Conservation (phyloP, 64 coral and sea anemone species). For the Platygyra sinensis region DNA sequence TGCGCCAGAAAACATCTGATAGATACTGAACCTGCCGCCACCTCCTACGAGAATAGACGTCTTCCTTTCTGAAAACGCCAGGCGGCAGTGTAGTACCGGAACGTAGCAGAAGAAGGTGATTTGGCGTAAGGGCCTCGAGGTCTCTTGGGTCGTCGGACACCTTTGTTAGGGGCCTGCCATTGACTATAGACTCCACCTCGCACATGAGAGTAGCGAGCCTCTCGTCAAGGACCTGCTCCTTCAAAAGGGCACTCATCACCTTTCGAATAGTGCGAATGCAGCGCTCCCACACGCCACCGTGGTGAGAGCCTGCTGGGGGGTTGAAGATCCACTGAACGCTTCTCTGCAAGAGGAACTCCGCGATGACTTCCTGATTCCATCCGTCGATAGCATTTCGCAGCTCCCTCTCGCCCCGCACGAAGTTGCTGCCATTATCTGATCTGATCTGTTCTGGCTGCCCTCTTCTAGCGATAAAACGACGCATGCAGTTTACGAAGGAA, state of each 20-base stretch:
- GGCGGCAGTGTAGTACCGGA: background rate
- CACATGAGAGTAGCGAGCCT: background rate
- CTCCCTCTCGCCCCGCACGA: background rate
- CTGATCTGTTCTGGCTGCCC: slow-evolving; percentile 25
- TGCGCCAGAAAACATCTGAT: slow-evolving; percentile 12
- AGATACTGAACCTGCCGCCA: slow-evolving; percentile 31
- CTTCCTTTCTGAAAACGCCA: slow-evolving; percentile 3
- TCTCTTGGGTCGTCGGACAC: slow-evolving; percentile 35
- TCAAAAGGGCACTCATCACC: background rate
- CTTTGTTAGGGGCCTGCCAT: slow-evolving; percentile 33
- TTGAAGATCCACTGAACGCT: slow-evolving; percentile 44
- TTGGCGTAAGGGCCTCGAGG: slow-evolving; percentile 21
- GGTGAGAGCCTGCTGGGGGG: slow-evolving; percentile 3
- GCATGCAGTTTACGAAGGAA: slow-evolving; percentile 35
- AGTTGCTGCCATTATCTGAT: slow-evolving; percentile 38
- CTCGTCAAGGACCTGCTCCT: slow-evolving; percentile 7
- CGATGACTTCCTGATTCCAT: slow-evolving; percentile 18
- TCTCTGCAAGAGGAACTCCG: slow-evolving; percentile 30
- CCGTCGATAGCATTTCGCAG: background rate
- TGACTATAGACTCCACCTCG: slow-evolving; percentile 30
- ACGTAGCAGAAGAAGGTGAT: slow-evolving; percentile 31
- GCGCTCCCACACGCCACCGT: slow-evolving; percentile 5
- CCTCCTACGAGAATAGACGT: slow-evolving; percentile 15
- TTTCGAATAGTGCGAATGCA: slow-evolving; percentile 12
- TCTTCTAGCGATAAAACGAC: slow-evolving; percentile 26